These are phyloP conservation scores for Turdus rufiventris DNA, from an alignment of 2,113 vertebrate genomes.

Conservation along the genomic window DNA sequence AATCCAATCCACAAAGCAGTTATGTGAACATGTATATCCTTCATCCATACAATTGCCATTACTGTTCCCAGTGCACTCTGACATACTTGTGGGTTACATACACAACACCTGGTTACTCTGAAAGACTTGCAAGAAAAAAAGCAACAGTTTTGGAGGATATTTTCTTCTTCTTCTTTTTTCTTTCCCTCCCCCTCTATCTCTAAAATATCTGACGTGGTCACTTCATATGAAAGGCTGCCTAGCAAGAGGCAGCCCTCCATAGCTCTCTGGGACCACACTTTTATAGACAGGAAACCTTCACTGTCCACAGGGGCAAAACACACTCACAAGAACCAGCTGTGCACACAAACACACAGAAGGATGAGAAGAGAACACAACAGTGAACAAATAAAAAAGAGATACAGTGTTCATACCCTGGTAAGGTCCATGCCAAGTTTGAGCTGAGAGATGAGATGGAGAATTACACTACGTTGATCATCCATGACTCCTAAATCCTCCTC, in stretches of 20 bases:
- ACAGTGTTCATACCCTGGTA: constrained; percentile 79
- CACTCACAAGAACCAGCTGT: fast-evolving
- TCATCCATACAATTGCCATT: not conserved
- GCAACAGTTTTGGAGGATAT: not conserved
- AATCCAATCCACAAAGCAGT: not conserved
- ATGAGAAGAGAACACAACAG: not conserved
- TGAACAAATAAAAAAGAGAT: not conserved
- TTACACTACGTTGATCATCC: constrained; percentile 92
- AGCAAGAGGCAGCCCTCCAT: not conserved
- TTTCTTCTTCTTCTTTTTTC: not conserved
- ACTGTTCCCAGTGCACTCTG: not conserved
- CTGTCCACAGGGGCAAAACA: not conserved
- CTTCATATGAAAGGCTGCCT: not conserved
- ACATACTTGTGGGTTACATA: not conserved
- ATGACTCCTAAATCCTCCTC: constrained; percentile 88
- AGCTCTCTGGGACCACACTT: not conserved
- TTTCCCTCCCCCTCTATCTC: not conserved
- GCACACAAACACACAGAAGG: not conserved
- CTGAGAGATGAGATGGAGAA: constrained; percentile 93
- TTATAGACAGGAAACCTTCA: not conserved
- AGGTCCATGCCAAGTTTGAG: constrained; percentile 97
- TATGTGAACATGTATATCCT: not conserved
- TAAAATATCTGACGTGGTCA: not conserved
- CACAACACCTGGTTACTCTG: fast-evolving
- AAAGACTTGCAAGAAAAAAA: not conserved